Evolutionary conservation across 2,888 invertebrate species (phyloP), one percentile per base, ranked within the genome.

Genomic region (Tenthredo distinguenda): DNA sequence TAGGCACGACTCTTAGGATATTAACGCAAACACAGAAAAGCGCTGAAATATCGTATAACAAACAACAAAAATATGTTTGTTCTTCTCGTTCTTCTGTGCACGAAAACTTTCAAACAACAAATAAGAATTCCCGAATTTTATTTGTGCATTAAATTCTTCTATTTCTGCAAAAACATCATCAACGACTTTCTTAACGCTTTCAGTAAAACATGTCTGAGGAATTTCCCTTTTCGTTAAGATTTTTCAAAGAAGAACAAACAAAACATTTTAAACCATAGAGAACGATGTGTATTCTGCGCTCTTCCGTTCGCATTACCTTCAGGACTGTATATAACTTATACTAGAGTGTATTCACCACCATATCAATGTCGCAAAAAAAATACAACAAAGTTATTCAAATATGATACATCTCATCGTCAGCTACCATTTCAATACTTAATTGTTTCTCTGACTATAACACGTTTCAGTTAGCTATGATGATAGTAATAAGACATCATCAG

Each of bases 391-490:
- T 26, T 26, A 62, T 26, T 26, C 26, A 62, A 62, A 62, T 26
- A 62, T 26, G 12, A 62, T 26, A 62, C 62, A 62, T 62, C 62
- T 62, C 21, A 26, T 62, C 10, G 26, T 26, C 62, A 62, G 62
- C 62, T 62, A 62, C 62, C 62, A 10, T 62, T 62, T 62, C 3
- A 62, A 62, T 62, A 62, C 62, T 62, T 62, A 62, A 62, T 62
- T 26, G 26, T 62, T 55, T 55, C 55, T 55, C 55, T 55, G 55
- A 55, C 55, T 55, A 55, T 55, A 55, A 55, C 55, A 55, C n/a
- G n/a, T 55, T 55, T n/a, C 7, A 55, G 55, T 55, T 55, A 1
- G n/a, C n/a, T 1, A 37, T 15, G n/a, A 55, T 55, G 55, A 55
- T n/a, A 55, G n/a, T 7, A 55, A 18, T 55, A 55, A 55, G n/a